Evolutionary conservation across 2,113 vertebrate species (phyloP).

Genomic region (Upupa epops): DNA sequence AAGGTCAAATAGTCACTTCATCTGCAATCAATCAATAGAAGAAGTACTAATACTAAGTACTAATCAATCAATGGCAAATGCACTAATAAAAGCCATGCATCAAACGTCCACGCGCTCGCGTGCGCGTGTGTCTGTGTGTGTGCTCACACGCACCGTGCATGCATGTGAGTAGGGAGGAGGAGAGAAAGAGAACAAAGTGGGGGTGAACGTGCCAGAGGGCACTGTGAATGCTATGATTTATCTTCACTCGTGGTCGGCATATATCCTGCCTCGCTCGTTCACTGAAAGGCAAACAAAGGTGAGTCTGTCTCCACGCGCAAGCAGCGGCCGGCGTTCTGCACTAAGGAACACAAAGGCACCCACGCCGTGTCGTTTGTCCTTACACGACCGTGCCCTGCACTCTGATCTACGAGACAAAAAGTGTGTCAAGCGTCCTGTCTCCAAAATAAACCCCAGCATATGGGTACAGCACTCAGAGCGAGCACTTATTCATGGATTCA

Average conservation of each 20-base stretch:
- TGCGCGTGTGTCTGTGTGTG: conserved; percentile 74
- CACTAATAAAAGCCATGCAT: conserved; percentile 99
- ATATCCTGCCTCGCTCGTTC: conserved; percentile 12
- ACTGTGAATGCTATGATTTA: conserved; percentile 4
- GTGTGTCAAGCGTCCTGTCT: conserved; percentile 57
- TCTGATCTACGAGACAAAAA: conserved; percentile 64
- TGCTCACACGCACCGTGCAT: conserved; percentile 70
- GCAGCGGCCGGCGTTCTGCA: background rate
- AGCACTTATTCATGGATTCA: conserved; percentile 64
- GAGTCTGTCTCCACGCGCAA: background rate
- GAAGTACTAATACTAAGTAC: conserved; percentile 85
- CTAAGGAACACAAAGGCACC: conserved; percentile 10
- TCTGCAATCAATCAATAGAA: conserved; percentile 98
- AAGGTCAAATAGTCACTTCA: conserved; percentile 98
- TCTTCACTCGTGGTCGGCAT: background rate
- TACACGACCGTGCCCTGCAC: conserved; percentile 47
- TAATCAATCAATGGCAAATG: conserved; percentile 90
- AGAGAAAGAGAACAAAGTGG: conserved; percentile 63
- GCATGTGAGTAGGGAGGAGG: conserved; percentile 35
- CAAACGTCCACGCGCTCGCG: conserved; percentile 82
- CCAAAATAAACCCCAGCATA: conserved; percentile 64
- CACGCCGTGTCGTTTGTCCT: conserved; percentile 39
- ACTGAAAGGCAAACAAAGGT: conserved; percentile 26
- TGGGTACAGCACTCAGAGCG: conserved; percentile 65
- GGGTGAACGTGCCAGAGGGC: conserved; percentile 10